phyloP scores from a whole-genome alignment of 2,797 vertebrate genomes.

The Leptatherina wallacei region DNA sequence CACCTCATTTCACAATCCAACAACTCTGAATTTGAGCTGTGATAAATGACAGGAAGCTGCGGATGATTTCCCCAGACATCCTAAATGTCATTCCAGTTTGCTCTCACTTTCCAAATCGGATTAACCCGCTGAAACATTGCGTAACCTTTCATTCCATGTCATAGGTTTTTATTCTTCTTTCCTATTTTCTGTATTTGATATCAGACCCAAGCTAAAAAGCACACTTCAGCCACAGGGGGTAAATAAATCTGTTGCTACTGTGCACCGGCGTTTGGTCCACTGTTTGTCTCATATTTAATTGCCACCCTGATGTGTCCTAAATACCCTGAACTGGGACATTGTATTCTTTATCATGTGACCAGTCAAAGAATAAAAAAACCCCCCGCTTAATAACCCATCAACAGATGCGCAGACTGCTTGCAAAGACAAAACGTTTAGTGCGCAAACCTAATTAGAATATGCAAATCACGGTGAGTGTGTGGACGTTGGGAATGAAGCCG shows the following conservation, averaged over 20 bases:
- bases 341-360: slow-evolving; percentile 61
- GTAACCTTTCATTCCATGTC: slow-evolving; percentile 3
- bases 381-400: slow-evolving; percentile 57
- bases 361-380: slow-evolving; percentile 30
- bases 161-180: not conserved
- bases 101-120: slow-evolving; percentile 44
- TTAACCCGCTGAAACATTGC: slow-evolving; percentile 14
- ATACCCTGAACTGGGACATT: slow-evolving; percentile 66
- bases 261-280: slow-evolving; percentile 12
- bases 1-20: slow-evolving; percentile 37
- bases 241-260: slow-evolving; percentile 38
- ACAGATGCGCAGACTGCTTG: slow-evolving; percentile 67
- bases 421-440: slow-evolving; percentile 69
- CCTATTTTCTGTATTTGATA: not conserved
- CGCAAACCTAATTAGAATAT: slow-evolving; percentile 76
- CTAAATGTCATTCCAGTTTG: slow-evolving; percentile 6
- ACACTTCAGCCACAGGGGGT: not conserved
- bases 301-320: slow-evolving; percentile 67
- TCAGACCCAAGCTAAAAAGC: slow-evolving; percentile 1
- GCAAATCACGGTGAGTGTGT: slow-evolving; percentile 56
- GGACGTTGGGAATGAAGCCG: slow-evolving; percentile 32
- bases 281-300: slow-evolving; percentile 59
- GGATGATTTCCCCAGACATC: slow-evolving; percentile 47
- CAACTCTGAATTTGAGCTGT: slow-evolving; percentile 23
- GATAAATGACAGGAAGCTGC: slow-evolving; percentile 26